A percentile compares a stretch with the other conserved stretches of the same genome.
phyloP scores from a whole-genome alignment of 2,888 invertebrate genomes.

The Sarcophaga subvicina region DNA sequence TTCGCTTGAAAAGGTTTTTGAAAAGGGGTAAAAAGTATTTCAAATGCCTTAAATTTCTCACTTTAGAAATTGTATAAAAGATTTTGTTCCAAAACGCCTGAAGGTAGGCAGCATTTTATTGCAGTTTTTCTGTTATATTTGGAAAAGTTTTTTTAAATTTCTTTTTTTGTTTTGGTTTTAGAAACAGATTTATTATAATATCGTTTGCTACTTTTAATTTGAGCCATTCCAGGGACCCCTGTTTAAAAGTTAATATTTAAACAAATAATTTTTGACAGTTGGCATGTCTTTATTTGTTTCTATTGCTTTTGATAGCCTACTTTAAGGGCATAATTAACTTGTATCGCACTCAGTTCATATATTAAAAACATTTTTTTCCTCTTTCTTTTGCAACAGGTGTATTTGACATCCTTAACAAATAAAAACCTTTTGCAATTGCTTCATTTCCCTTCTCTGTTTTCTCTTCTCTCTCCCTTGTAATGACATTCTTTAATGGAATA shows the following conservation, averaged over 20 bases:
- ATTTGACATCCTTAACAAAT: constrained; percentile 39
- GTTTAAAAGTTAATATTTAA: neutral
- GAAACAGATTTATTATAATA: too few species aligned
- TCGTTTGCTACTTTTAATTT: neutral
- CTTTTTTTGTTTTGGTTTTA: too few species aligned
- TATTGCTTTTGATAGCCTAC: neutral
- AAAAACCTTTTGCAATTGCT: neutral
- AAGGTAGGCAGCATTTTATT: too few species aligned
- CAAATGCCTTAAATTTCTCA: too few species aligned
- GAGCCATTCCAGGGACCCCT: neutral
- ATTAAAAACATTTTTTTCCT: too few species aligned
- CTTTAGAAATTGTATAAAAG: too few species aligned
- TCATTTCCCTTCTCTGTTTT: neutral
- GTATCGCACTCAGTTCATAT: too few species aligned
- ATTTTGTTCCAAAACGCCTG: too few species aligned
- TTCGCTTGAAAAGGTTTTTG: too few species aligned
- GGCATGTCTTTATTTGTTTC: neutral
- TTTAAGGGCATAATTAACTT: neutral
- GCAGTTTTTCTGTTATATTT: neutral
- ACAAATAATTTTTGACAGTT: neutral
- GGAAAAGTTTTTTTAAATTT: neutral
- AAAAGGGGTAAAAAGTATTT: too few species aligned
- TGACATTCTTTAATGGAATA: constrained; percentile 3
- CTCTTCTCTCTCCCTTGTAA: neutral
- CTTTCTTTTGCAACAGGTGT: constrained; percentile 46